Evolutionary conservation across 2,888 invertebrate genomes (phyloP).

Genomic region (Tenthredo scrophulariae): DNA sequence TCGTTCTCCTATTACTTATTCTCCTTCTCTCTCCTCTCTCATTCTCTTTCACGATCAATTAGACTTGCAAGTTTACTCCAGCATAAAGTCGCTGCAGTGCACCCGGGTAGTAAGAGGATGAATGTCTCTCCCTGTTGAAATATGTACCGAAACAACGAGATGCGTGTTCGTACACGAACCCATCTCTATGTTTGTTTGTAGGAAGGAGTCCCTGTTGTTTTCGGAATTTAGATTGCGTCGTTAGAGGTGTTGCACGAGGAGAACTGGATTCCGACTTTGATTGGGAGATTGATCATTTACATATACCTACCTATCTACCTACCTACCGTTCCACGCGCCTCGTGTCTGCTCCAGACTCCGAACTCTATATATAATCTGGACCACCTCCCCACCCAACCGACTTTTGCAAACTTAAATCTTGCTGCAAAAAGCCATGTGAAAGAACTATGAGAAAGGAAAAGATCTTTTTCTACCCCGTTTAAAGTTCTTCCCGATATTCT

Average conservation of each 20-base stretch:
- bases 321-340: neutral
- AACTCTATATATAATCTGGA: neutral
- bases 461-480: neutral
- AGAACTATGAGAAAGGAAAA: neutral
- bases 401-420: neutral
- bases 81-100: neutral
- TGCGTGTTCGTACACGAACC: neutral
- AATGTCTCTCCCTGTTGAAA: neutral
- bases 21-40: neutral
- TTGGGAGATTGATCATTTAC: slow-evolving; percentile 68
- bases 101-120: slow-evolving; percentile 5
- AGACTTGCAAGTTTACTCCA: slow-evolving; percentile 17
- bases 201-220: slow-evolving; percentile 44
- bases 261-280: slow-evolving; percentile 65
- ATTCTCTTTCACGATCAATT: slow-evolving; percentile 21
- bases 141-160: slow-evolving; percentile 27
- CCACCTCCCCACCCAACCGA: neutral
- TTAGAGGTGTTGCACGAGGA: slow-evolving; percentile 62
- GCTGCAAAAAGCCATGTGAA: neutral
- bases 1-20: neutral
- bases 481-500: neutral
- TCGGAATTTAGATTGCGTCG: slow-evolving; percentile 73
- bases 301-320: slow-evolving; percentile 53
- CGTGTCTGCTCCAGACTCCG: neutral
- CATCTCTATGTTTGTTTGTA: slow-evolving; percentile 5